phyloP scores from a whole-genome alignment of 2,113 vertebrate species.

The Myiozetetes cayanensis region DNA sequence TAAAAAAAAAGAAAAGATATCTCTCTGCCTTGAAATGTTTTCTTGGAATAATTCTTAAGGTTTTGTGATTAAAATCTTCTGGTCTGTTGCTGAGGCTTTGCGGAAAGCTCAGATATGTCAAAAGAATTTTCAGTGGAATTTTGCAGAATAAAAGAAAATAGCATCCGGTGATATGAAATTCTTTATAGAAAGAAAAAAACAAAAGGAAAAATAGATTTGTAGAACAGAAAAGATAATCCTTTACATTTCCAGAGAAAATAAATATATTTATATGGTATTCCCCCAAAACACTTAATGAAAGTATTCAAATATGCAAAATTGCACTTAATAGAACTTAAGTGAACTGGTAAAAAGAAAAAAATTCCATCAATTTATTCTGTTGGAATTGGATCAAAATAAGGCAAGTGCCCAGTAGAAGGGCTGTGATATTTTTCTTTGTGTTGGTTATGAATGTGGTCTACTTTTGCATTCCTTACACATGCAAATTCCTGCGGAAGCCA shows the following conservation, averaged over 20 bases:
- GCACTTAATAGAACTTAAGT: neutral
- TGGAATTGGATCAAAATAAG: neutral
- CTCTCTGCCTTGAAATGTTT: neutral
- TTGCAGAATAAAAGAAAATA: neutral
- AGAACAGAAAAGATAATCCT: neutral
- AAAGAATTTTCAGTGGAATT: neutral
- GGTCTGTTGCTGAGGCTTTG: neutral
- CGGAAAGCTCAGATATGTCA: neutral
- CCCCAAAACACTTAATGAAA: neutral
- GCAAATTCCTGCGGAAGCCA: neutral
- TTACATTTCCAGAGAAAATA: neutral
- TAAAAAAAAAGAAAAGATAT: neutral
- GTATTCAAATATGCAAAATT: neutral
- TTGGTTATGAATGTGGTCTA: accelerated
- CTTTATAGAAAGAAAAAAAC: neutral
- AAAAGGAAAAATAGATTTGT: neutral
- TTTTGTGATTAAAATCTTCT: neutral
- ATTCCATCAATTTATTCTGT: neutral
- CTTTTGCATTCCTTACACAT: neutral
- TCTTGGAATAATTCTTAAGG: neutral
- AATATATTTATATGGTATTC: neutral
- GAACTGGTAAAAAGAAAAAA: neutral
- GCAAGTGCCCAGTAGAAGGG: neutral
- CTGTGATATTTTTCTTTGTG: neutral
- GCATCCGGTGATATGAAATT: neutral